Evolutionary conservation across 2,888 invertebrate genomes (phyloP).

Genomic region (Neocrepidodera transversa): DNA sequence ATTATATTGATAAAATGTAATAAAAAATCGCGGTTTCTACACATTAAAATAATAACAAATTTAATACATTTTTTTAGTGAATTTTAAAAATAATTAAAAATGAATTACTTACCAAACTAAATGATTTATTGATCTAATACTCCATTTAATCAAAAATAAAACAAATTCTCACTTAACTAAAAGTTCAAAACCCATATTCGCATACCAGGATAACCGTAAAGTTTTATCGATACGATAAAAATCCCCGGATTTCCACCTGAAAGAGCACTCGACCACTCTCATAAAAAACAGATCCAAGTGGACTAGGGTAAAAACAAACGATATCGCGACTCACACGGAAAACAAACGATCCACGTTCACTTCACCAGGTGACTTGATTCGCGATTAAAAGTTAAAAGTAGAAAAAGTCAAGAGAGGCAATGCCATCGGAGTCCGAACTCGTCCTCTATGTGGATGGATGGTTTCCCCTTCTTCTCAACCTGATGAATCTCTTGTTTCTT

Average conservation of each 20-base stretch:
- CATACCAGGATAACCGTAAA: slow-evolving; percentile 8
- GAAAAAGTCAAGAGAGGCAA: slow-evolving; percentile 31
- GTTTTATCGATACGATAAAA: slow-evolving; percentile 29
- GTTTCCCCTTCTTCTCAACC: slow-evolving; percentile 31
- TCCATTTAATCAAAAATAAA: neutral
- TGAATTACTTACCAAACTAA: neutral
- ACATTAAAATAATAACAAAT: no score
- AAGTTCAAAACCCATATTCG: neutral
- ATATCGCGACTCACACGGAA: slow-evolving; percentile 9
- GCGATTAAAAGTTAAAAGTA: slow-evolving; percentile 35
- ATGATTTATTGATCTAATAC: neutral
- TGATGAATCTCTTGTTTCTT: slow-evolving; percentile 20
- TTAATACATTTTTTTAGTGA: no score
- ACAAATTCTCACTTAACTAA: neutral
- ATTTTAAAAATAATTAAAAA: no score
- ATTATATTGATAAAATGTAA: no score
- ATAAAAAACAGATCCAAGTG: slow-evolving; percentile 7
- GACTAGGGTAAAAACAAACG: slow-evolving; percentile 21
- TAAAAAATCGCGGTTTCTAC: no score
- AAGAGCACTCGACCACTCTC: slow-evolving; percentile 17
- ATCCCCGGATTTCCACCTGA: slow-evolving; percentile 31
- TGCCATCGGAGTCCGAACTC: slow-evolving; percentile 36
- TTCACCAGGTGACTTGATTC: slow-evolving; percentile 35
- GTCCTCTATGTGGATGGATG: slow-evolving; percentile 36
- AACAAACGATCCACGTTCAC: slow-evolving; percentile 21